phyloP scores from a whole-genome alignment of 2,797 vertebrate genomes.

The Thunnus albacares region DNA sequence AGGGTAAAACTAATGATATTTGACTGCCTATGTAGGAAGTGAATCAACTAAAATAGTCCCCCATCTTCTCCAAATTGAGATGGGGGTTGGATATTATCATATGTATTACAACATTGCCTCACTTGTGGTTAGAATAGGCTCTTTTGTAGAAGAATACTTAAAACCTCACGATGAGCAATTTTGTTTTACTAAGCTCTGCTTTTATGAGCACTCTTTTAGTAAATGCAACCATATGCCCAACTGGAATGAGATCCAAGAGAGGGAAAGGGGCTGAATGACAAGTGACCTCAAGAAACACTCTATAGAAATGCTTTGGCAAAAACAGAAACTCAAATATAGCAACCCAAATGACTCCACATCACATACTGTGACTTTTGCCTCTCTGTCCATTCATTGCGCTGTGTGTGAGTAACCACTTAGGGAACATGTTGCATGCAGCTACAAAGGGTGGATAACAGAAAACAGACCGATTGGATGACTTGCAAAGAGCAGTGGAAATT shows the following conservation, averaged over 20 bases:
- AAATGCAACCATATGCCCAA: constrained; percentile 83
- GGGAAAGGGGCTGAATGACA: constrained; percentile 72
- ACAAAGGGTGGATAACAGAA: constrained; percentile 57
- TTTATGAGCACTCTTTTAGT: constrained; percentile 74
- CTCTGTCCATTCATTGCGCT: constrained; percentile 40
- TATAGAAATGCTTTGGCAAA: constrained; percentile 71
- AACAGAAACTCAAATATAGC: constrained; percentile 58
- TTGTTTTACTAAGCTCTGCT: constrained; percentile 77
- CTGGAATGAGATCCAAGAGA: constrained; percentile 71
- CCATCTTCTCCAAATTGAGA: constrained; percentile 62
- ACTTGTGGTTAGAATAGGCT: constrained; percentile 68
- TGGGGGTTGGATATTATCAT: constrained; percentile 72
- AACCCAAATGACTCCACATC: constrained; percentile 60
- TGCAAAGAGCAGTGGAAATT: constrained; percentile 57
- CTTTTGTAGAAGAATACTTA: constrained; percentile 72
- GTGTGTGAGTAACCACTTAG: constrained; percentile 37
- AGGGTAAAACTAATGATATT: constrained; percentile 67
- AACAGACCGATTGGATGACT: constrained; percentile 66
- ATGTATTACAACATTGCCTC: constrained; percentile 70
- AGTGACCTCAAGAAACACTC: constrained; percentile 76
- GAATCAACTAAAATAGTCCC: constrained; percentile 65
- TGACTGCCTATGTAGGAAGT: constrained; percentile 72
- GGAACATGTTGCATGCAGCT: constrained; percentile 50
- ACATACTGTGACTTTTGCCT: constrained; percentile 43
- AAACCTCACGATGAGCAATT: constrained; percentile 78